Evolutionary conservation across 2,113 vertebrate genomes (phyloP), one percentile per base, ranked within the genome.

Genomic region (Sitta europaea): DNA sequence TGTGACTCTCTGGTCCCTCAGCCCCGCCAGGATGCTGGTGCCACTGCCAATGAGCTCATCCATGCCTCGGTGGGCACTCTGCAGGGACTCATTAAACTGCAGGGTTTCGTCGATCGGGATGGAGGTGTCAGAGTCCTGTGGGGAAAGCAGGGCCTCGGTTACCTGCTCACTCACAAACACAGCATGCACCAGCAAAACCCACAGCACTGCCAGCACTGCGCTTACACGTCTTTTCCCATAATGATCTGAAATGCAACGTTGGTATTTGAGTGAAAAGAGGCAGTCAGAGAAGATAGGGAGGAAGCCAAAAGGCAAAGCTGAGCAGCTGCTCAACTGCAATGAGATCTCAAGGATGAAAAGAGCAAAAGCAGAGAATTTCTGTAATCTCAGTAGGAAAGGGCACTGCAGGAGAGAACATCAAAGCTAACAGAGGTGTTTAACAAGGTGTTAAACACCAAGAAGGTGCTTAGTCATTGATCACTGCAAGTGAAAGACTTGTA

Each of bases 51-150:
- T 98, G 91, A 99, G 98, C 93, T 99, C 99, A 66, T 99, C 99
- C 98, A 99, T 99, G 96, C 98, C 98, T 94, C 98, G 98, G 98
- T 99, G 99, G 85, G 99, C 98, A 88, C 98, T 99, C 97, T 99
- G 98, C 93, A 99, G 97, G 95, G 94, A 99, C 91, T 99, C 98
- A 93, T 99, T 99, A 84, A 98, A 98, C 97, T 99, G 99, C 86
- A 99, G 97, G 15, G 99, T 99, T 94, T 99, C 99, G 35, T 99
- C 99, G 96, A 99, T 99, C 83, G 99, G 99, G 87, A 99, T 99
- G 96, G 99, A 98, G 85, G 99, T 99, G 91, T 99, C 99, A 91
- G 99, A 98, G 73, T 99, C 99, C 99, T 99, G 94, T 96, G 92
- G 95, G 95, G 97, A 98, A 97, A 98, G 96, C 95, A 98, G 96